Evolutionary conservation across 2,113 vertebrate species (phyloP).

Genomic region (Plestiodon gilberti): DNA sequence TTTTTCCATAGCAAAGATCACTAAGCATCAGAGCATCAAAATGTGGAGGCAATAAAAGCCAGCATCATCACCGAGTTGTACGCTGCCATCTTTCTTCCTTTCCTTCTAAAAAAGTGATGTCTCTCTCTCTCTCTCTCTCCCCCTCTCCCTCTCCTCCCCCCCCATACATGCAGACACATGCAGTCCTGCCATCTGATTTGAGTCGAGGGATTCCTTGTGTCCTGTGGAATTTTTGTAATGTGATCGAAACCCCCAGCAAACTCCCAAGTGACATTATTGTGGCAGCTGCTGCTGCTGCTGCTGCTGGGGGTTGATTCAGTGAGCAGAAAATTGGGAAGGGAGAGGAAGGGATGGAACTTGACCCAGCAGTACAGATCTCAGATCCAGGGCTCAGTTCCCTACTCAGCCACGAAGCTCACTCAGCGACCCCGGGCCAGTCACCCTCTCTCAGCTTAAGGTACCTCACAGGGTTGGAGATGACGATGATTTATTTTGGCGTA

Average conservation of each 20-base stretch:
- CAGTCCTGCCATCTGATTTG: constrained; percentile 21
- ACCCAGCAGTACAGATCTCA: not conserved
- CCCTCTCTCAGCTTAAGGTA: not conserved
- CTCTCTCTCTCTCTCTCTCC: not conserved
- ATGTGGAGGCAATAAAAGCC: constrained; percentile 38
- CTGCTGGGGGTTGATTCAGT: not conserved
- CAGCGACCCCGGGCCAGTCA: not conserved
- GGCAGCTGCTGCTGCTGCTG: constrained; percentile 44
- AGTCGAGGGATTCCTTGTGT: constrained; percentile 54
- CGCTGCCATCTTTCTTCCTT: constrained; percentile 15
- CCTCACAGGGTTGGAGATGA: not conserved
- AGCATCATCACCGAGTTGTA: not conserved
- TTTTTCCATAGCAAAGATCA: constrained; percentile 60
- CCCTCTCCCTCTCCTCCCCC: not conserved
- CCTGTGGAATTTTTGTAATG: constrained; percentile 35
- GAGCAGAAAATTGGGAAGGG: not conserved
- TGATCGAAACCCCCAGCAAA: constrained; percentile 21
- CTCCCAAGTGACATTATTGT: not conserved
- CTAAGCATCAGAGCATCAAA: constrained; percentile 36
- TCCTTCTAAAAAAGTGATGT: not conserved
- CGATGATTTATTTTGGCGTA: too few species aligned
- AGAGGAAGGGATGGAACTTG: not conserved
- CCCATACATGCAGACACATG: not conserved
- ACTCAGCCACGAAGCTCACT: not conserved
- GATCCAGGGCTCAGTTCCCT: not conserved